phyloP scores from a whole-genome alignment of 2,113 vertebrate genomes.

The Ivindomyrus marchei region DNA sequence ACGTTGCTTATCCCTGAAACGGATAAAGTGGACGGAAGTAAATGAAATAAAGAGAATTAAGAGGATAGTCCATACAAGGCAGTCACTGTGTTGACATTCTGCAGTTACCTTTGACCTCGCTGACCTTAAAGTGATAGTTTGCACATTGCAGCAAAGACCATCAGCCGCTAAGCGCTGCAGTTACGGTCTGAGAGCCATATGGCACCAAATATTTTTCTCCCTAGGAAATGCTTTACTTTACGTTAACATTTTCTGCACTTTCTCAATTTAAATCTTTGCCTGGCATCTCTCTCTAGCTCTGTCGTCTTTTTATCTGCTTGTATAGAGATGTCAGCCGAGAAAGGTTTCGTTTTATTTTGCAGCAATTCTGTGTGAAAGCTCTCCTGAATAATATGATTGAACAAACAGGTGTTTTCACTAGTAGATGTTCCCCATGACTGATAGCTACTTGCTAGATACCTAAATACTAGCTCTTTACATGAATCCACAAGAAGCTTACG shows the following conservation, averaged over 20 bases:
- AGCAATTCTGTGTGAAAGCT: neutral
- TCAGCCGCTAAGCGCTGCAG: neutral
- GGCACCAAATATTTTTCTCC: neutral
- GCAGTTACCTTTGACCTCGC: neutral
- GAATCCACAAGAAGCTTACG: neutral
- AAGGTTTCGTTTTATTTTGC: neutral
- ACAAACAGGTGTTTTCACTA: neutral
- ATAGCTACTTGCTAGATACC: neutral
- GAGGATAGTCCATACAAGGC: neutral
- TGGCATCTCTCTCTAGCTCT: neutral
- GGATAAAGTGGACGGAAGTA: neutral
- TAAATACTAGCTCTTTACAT: neutral
- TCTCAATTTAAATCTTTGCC: neutral
- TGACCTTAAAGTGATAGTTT: neutral
- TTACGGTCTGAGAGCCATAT: neutral
- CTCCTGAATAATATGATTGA: neutral
- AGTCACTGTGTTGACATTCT: neutral
- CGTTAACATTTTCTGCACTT: neutral
- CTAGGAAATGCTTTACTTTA: neutral
- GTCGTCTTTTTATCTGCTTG: neutral
- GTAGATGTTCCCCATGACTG: neutral
- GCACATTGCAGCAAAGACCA: neutral
- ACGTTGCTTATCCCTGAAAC: neutral
- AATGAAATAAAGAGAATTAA: neutral
- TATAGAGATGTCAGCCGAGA: neutral